Base-by-base conservation (phyloP, 2,888 invertebrate genomes). In the Stenurella melanura region DNA sequence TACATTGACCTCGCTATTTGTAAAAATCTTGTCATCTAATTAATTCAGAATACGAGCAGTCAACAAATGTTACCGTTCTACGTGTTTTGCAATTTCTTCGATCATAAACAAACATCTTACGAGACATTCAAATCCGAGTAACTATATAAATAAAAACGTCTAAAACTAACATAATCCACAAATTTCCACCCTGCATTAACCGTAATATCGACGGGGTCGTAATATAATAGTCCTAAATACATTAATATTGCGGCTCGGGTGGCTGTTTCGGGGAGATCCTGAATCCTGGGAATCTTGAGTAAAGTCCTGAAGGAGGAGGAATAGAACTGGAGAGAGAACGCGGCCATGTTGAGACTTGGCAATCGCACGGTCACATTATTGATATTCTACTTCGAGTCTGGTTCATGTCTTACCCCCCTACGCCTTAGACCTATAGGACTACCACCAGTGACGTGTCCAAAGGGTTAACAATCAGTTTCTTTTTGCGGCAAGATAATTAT, bases 301-400 rank as follows among this genome's bases (percentile, higher is more conserved):
- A 34, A 78, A 80, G 79, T 80, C 78, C 80, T 77, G 79, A 75
- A 80, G 79, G 71, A 61, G 61, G 71, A 76, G 81, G 78, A 75
- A 78, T 78, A 77, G 73, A 74, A 71, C 77, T 70, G 80, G 81
- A 78, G 83, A 80, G 83, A 82, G 82, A 71, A 66, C 58, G 84
- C 85, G 82, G 87, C 86, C 87, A 87, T 87, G 85, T 87, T 87
- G 86, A 83, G 84, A 82, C 87, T 87, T 86, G 86, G 87, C 87
- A 88, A 88, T 88, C 88, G 87, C 89, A 87, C 88, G 88, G 88
- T 89, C 89, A 88, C 88, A 89, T 88, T 89, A 89, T 89, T 89
- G 89, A 89, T 89, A 89, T 89, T 89, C 89, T 86, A 87, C 88
- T 88, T 88, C 84, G 87, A 87, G 87, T 88, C 88, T 88, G 88